Base-by-base conservation (phyloP, 1,140 invertebrate genomes). In the Olivierus martensii region DNA sequence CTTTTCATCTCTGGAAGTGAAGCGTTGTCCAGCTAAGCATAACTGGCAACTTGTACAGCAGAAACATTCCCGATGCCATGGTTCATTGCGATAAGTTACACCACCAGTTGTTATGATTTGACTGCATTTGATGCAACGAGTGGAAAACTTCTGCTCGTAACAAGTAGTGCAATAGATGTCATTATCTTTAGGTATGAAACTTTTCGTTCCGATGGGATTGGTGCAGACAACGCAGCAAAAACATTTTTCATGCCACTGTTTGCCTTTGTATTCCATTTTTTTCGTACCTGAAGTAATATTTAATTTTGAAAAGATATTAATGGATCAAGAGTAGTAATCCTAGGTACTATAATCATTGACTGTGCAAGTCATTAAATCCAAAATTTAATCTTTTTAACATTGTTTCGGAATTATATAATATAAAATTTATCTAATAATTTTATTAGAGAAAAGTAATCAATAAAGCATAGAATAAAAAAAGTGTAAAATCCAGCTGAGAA, bases 231-330 rank as follows among this genome's bases (percentile, higher is more conserved):
- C 85, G 75, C 95, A 99, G 68, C 85, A 88, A 83, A 99, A 99
- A 67, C 96, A 99, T 68, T 97, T 93, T 77, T 99, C 95, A 73
- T 99, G 96, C 94, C 94, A 99, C 71, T 99, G 94, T 61, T 94
- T 79, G 18, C 93, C 97, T 78, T 98, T 98, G 79, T 99, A 99
- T 73, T 99, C 95, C 93, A 99, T 98, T 79, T 99, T 99, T 80
- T 99, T 99, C 67, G 93, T 97, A 55, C 95, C 95, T 96, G 62
- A 4, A 57, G n/a, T n/a, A n/a, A n/a, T n/a, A n/a, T n/a, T n/a
- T n/a, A n/a, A n/a, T n/a, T n/a, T n/a, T n/a, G n/a, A n/a, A n/a
- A n/a, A n/a, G n/a, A n/a, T n/a, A n/a, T n/a, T n/a, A n/a, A n/a
- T n/a, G n/a, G n/a, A n/a, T n/a, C n/a, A n/a, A n/a, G n/a, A n/a